Evolutionary conservation across 2,888 invertebrate species (phyloP), one percentile per base, ranked within the genome.

Genomic region (Chrysolina oricalcia): DNA sequence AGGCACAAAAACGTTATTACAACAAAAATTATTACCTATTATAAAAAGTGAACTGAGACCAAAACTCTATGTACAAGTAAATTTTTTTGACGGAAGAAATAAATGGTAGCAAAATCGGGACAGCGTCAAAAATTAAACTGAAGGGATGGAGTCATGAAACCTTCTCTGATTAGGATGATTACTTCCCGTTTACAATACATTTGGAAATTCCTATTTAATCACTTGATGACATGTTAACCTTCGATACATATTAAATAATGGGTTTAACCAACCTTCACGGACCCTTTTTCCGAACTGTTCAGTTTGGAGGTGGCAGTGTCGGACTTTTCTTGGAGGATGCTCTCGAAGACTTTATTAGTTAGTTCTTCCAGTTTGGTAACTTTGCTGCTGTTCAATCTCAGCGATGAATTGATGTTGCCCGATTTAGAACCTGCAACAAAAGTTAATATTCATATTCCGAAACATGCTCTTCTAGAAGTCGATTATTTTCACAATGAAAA

Each of bases 261-360:
- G 13, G n/a, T 19, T 17, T 2, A 21, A 11, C 40, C 85, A 85
- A 91, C 91, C 88, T 91, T 92, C 69, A 92, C 89, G 56, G 92
- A 92, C 77, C 90, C 91, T 81, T 90, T 90, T 85, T 92, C 92
- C 56, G 90, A 90, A 63, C 85, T 87, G 2, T 82, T 73, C 15
- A 81, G 81, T 70, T 86, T 85, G 35, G 84, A 81, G 48, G 80
- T 81, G 74, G 87, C 89, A 10, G 88, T 87, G 78, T 91, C 91
- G 0, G 90, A 89, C 85, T 93, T 92, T 73, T 92, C 93, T 81
- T 94, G 93, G 73, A 94, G 88, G 74, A 95, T 89, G 81, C 94
- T 94, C 87, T 94, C 94, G 85, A 94, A 95, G 63, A 94, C 94
- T 87, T 92, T 92, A 87, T 94, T 94, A 6, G 94, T 94, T 71